Conservation (phyloP, 2,797 vertebrate genomes). For the Lacerta viridis region DNA sequence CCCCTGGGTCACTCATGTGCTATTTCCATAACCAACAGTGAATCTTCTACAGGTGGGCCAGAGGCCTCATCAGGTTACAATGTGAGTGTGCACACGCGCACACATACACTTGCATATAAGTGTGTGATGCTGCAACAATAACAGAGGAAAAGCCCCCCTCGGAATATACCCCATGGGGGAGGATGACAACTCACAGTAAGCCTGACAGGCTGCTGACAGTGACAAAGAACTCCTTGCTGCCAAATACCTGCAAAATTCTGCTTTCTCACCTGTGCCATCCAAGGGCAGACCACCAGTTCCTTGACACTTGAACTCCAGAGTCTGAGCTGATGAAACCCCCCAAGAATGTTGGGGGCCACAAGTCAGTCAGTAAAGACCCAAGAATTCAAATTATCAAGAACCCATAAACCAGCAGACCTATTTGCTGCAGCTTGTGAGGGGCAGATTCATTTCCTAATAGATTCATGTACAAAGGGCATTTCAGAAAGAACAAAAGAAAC, state of each 20-base stretch:
- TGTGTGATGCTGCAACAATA: background rate
- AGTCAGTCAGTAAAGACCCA: background rate
- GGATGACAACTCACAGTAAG: background rate
- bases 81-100: accelerated
- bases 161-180: background rate
- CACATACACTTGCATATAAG: background rate
- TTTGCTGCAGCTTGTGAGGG: background rate
- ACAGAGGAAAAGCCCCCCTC: background rate
- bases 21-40: constrained; percentile 14
- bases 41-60: constrained; percentile 12
- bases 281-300: background rate
- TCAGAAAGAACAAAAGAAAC: background rate
- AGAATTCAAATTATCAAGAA: no score
- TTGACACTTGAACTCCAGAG: background rate
- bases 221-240: background rate
- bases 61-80: background rate
- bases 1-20: constrained; percentile 44
- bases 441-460: background rate
- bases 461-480: background rate
- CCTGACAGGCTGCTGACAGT: background rate
- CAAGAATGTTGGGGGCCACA: background rate
- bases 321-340: background rate
- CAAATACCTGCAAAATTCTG: background rate
- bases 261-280: background rate
- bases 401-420: background rate